phyloP scores from a whole-genome alignment of 2,888 invertebrate genomes.

The Spisula solida region DNA sequence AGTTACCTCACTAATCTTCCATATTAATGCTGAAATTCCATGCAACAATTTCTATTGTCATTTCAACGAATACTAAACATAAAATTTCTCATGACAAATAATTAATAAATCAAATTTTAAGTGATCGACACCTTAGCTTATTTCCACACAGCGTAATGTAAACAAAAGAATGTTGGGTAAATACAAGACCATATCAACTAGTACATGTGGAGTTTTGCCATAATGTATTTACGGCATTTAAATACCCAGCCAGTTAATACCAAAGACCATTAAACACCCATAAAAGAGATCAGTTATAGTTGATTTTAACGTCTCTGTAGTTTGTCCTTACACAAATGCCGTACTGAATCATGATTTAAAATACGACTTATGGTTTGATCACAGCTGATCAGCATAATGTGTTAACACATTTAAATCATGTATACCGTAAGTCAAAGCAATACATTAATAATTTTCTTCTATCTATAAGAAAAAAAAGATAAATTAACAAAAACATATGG shows the following conservation, averaged over 20 bases:
- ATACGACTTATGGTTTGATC: constrained; percentile 11
- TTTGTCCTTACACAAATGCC: neutral
- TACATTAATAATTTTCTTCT: neutral
- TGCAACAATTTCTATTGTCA: neutral
- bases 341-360: constrained; percentile 15
- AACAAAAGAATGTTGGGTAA: constrained; percentile 63
- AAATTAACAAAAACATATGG: too few species aligned
- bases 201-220: constrained; percentile 56
- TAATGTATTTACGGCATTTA: constrained; percentile 41
- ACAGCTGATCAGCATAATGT: constrained; percentile 4
- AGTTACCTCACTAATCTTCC: neutral
- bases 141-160: constrained; percentile 50
- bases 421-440: neutral
- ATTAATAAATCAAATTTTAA: neutral
- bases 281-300: neutral
- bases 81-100: neutral
- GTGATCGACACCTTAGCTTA: neutral
- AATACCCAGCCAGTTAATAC: constrained; percentile 23
- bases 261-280: neutral
- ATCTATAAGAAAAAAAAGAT: too few species aligned
- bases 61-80: neutral
- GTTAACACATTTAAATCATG: neutral
- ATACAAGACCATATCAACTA: constrained; percentile 44
- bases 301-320: neutral
- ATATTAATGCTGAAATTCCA: neutral